Base-by-base conservation (phyloP, 2,113 vertebrate genomes). In the Heterotis niloticus region DNA sequence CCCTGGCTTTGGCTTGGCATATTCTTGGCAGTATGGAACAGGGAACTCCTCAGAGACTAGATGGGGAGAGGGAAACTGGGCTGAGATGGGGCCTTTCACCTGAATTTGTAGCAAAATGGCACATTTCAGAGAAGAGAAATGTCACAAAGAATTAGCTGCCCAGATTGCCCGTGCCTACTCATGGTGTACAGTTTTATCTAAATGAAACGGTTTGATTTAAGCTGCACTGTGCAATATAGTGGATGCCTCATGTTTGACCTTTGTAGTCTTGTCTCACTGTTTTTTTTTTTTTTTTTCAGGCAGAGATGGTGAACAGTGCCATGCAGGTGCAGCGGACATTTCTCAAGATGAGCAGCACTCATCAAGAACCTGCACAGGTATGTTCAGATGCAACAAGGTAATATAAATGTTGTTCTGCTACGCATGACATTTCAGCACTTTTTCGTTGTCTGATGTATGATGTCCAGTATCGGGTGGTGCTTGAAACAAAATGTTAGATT, bases 301-400 rank as follows among this genome's bases (percentile, higher is more conserved):
- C 97, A 28, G 95, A 95, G 86, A 94, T 99, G 95, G 95, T 99
- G 65, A 92, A 91, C 64, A 88, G 87, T 0, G 96, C 96, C 82
- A 95, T 99, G 87, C 94, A 96, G 86, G 94, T 93, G 0, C 94
- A 96, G 87, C 93, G 94, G 84, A 83, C 84, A 62, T 98, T 99
- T 88, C 92, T 99, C 73, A 88, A 94, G 84, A 91, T 97, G 91
- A 94, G 93, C 16, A 92, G 92, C 59, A 94, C 91, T 9, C 94
- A 96, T 88, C 96, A 96, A 88, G 90, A 96, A 84, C 98, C 98
- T 80, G 89, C 94, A 65, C 88, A 98, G 96, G 97, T 99, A 95
- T 90, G 91, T 76, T 4, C 60, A 28, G 84, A 18, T 73, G 57
- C 75, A 66, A 13, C 70, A 51, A 60, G 7, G 24, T 0, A 59